Percentiles rank a stretch among this genome's conserved stretches.
Evolutionary conservation across 2,797 vertebrate genomes (phyloP).

Genomic region (Pangasius larnaudii): DNA sequence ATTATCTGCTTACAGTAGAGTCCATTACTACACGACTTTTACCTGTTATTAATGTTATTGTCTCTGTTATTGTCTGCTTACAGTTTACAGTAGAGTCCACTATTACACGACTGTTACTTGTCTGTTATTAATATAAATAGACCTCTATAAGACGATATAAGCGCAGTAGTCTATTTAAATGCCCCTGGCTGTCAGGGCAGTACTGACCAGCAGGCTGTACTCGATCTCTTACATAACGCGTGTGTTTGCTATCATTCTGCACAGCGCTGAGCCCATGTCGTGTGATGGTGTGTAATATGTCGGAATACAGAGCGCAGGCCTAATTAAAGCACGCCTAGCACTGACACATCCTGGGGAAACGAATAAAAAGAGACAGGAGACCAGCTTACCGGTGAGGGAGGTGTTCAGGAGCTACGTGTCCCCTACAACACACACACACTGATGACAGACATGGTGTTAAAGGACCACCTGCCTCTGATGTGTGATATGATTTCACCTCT

Average conservation of each 20-base stretch:
- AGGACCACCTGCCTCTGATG: conserved; percentile 45
- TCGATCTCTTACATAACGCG: conserved; percentile 11
- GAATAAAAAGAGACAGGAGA: conserved; percentile 12
- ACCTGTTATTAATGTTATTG: too few species aligned
- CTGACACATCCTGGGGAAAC: background rate
- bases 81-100: too few species aligned
- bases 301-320: background rate
- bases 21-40: too few species aligned
- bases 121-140: background rate
- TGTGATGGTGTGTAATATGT: conserved; percentile 5
- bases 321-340: background rate
- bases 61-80: too few species aligned
- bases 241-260: background rate
- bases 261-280: background rate
- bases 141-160: background rate
- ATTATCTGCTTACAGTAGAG: too few species aligned
- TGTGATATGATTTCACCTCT: conserved; percentile 44
- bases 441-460: conserved; percentile 39
- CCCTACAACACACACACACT: conserved; percentile 19
- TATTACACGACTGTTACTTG: background rate
- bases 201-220: background rate
- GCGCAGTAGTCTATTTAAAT: background rate
- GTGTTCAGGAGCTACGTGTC: background rate
- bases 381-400: conserved; percentile 36
- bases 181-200: background rate